phyloP scores from a whole-genome alignment of 2,113 vertebrate species.

The Chaetops frenatus region DNA sequence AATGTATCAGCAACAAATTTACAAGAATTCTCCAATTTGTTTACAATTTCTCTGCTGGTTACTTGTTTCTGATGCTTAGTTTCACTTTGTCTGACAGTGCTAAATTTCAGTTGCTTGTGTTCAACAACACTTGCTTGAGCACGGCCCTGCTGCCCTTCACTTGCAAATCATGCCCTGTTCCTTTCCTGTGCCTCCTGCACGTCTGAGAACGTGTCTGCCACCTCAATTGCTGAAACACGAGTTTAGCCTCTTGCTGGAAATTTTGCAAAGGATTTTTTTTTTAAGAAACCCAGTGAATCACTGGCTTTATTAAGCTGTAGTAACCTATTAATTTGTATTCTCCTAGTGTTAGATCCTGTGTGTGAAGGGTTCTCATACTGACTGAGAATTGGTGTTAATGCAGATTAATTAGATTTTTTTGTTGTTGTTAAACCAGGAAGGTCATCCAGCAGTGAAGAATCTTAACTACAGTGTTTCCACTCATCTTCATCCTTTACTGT shows the following conservation, averaged over 20 bases:
- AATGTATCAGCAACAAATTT: neutral
- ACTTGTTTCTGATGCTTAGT: neutral
- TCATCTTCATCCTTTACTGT: neutral
- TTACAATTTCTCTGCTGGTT: neutral
- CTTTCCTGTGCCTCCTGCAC: rapidly evolving
- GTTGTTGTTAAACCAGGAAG: neutral
- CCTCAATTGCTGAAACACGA: neutral
- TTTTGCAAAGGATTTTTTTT: neutral
- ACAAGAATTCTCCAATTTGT: neutral
- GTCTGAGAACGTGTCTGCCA: neutral
- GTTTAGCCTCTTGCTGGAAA: neutral
- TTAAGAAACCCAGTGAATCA: neutral
- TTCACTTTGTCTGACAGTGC: neutral
- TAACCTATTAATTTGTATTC: neutral
- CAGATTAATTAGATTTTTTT: neutral
- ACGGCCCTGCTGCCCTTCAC: neutral
- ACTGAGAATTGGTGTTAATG: neutral
- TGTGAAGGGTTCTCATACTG: neutral
- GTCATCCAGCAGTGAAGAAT: neutral
- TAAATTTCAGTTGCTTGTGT: neutral
- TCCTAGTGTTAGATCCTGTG: neutral
- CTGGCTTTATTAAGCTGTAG: neutral
- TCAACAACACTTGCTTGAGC: neutral
- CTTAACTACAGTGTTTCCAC: neutral
- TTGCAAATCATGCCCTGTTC: rapidly evolving